Conservation (phyloP, 35 echinoderm and acorn worm genomes). For the Hemicentrotus pulcherrimus region DNA sequence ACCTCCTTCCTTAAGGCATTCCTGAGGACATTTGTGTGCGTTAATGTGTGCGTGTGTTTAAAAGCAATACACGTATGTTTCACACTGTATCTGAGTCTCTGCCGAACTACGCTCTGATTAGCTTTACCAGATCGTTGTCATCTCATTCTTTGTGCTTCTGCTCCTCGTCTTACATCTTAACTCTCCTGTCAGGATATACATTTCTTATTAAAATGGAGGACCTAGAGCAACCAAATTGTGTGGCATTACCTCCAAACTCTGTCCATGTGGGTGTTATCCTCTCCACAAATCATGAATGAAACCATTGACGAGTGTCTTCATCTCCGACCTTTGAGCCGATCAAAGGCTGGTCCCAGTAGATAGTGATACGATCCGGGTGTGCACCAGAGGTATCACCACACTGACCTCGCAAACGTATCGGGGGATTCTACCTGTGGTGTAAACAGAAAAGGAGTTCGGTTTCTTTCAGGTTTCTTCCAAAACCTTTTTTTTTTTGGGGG, state of each 20-base stretch:
- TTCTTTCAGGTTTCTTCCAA: too few relatives aligned
- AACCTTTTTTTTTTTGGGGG: too few relatives aligned
- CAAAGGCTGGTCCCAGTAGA: background rate
- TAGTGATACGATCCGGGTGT: background rate
- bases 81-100: background rate
- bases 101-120: background rate
- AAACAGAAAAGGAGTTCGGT: background rate
- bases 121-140: background rate
- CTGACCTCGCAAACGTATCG: background rate
- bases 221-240: background rate
- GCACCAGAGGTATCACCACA: background rate
- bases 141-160: background rate
- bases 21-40: too few relatives aligned
- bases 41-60: too few relatives aligned
- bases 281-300: background rate
- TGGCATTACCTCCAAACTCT: background rate
- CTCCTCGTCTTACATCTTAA: background rate
- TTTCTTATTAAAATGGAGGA: background rate
- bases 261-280: background rate
- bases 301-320: background rate
- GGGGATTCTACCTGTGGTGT: background rate
- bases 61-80: too few relatives aligned
- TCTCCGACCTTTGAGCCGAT: background rate
- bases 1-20: too few relatives aligned
- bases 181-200: background rate